These are phyloP conservation scores for Globodera rostochiensis DNA, from an alignment of 1,140 invertebrate genomes.

Conservation along the genomic window DNA sequence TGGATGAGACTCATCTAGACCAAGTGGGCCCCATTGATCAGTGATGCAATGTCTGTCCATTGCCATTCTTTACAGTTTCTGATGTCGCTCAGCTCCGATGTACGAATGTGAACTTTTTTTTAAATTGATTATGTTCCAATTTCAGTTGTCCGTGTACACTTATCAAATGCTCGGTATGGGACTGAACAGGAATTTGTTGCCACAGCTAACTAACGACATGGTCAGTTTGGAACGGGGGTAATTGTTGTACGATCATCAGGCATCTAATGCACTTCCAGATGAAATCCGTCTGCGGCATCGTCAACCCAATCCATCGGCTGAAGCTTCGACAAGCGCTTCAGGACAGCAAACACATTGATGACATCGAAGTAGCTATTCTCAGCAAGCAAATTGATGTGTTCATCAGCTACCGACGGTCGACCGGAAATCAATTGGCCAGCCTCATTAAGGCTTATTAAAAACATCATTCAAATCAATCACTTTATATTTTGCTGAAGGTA, in stretches of 20 bases:
- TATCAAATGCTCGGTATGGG: conserved; percentile 94
- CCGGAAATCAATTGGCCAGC: conserved; percentile 92
- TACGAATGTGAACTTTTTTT: not conserved
- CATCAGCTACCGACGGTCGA: conserved; percentile 94
- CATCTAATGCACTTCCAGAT: conserved; percentile 66
- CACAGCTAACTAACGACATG: conserved; percentile 83
- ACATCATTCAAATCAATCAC: not conserved
- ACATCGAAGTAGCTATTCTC: conserved; percentile 66
- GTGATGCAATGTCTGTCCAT: too few relatives aligned
- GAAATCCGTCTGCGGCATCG: conserved; percentile 82
- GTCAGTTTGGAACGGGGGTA: not conserved
- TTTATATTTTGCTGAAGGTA: conserved; percentile 68
- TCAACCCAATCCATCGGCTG: conserved; percentile 88
- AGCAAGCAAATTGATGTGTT: conserved; percentile 80
- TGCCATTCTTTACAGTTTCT: conserved; percentile 72
- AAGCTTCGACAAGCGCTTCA: conserved; percentile 85
- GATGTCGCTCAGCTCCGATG: conserved; percentile 79
- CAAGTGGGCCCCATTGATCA: conserved; percentile 63
- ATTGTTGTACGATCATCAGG: too few relatives aligned
- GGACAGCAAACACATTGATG: conserved; percentile 66
- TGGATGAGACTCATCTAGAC: conserved; percentile 86
- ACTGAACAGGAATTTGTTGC: conserved; percentile 75
- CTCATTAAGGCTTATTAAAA: conserved; percentile 68
- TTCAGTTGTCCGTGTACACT: conserved; percentile 85
- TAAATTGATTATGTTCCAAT: not conserved